These are phyloP conservation scores for Tipula unca DNA, from an alignment of 2,888 invertebrate species.

Conservation along the genomic window DNA sequence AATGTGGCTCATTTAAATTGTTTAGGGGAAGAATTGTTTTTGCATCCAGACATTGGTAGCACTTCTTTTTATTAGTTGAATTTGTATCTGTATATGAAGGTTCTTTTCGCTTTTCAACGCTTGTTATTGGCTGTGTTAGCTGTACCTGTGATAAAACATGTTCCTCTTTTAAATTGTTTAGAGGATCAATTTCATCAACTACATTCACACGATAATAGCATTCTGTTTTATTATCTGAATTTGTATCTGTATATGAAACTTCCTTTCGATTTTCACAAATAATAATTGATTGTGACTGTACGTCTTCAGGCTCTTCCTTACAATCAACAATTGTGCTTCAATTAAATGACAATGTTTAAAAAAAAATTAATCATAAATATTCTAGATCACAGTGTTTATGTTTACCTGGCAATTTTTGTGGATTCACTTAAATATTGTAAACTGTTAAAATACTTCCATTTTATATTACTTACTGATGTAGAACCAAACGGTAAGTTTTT, in stretches of 20 bases:
- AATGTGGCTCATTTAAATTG: background rate
- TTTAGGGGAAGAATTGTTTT: background rate
- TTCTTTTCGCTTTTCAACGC: background rate
- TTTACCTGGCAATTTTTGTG: background rate
- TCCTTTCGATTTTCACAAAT: background rate
- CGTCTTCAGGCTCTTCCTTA: background rate
- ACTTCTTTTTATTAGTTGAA: background rate
- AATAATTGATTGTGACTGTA: background rate
- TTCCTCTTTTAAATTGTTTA: background rate
- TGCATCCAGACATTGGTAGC: background rate
- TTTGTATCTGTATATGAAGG: background rate
- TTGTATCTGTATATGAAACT: background rate
- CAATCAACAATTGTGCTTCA: background rate
- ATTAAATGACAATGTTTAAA: too few relatives aligned
- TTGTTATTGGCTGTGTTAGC: too few relatives aligned
- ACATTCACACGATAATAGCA: background rate
- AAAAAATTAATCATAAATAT: too few relatives aligned
- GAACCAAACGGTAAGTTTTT: background rate
- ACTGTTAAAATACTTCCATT: background rate
- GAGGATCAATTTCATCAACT: background rate
- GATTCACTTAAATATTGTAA: background rate
- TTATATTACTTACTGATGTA: background rate
- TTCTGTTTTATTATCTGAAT: background rate
- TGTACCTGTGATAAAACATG: background rate
- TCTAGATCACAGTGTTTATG: too few relatives aligned